Percentiles rank a stretch among this genome's conserved stretches.
phyloP scores from a whole-genome alignment of 2,797 vertebrate species.

The Esox masquinongy region DNA sequence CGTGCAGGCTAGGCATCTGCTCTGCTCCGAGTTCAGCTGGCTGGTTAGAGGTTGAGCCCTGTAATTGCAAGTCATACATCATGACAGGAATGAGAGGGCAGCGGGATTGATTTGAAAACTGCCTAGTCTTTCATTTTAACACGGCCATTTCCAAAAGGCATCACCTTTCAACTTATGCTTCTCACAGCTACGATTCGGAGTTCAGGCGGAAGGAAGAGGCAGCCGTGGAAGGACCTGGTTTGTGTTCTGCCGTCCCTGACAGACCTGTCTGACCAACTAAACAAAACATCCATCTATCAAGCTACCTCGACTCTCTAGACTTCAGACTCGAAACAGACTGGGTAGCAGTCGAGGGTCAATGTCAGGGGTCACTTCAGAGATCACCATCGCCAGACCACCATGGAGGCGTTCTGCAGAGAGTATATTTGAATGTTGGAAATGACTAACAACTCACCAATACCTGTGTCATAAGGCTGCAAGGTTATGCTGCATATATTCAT shows the following conservation, averaged over 20 bases:
- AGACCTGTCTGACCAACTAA: not conserved
- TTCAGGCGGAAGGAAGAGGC: conserved; percentile 32
- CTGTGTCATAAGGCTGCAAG: too few species aligned
- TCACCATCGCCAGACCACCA: too few species aligned
- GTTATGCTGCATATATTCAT: too few species aligned
- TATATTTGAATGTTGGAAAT: too few species aligned
- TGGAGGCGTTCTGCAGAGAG: too few species aligned
- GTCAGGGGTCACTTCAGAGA: too few species aligned
- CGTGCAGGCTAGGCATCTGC: conserved; percentile 58
- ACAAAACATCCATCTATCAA: conserved; percentile 9
- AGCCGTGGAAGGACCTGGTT: conserved; percentile 30
- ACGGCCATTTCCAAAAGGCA: conserved; percentile 64
- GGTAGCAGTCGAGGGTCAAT: too few species aligned
- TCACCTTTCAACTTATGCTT: conserved; percentile 69
- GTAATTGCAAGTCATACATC: conserved; percentile 65
- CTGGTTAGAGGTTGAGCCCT: conserved; percentile 10
- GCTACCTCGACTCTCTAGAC: not conserved
- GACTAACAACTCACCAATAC: too few species aligned
- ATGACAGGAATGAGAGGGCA: conserved; percentile 73
- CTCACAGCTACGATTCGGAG: conserved; percentile 56
- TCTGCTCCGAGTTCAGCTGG: conserved; percentile 50
- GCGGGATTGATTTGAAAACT: conserved; percentile 58
- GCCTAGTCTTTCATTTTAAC: conserved; percentile 74
- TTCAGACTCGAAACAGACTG: too few species aligned
- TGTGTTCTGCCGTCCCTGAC: conserved; percentile 11